A percentile compares a stretch with the other conserved stretches of the same genome.
phyloP scores from a whole-genome alignment of 2,888 invertebrate genomes.

The Lasioglossum vierecki region DNA sequence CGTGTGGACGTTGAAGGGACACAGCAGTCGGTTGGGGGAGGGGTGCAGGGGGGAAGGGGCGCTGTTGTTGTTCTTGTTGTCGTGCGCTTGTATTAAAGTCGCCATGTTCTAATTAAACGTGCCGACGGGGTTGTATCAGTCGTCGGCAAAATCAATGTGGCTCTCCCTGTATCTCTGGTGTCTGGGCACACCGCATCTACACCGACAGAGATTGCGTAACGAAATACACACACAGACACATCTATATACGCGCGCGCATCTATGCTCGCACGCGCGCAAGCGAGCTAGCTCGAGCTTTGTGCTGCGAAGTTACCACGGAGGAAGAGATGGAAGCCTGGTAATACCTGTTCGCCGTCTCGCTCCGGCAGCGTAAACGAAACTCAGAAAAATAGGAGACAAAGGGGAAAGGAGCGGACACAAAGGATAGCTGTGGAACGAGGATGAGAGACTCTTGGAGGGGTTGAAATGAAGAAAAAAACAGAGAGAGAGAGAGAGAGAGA shows the following conservation, averaged over 20 bases:
- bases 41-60: constrained; percentile 60
- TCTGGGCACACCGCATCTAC: constrained; percentile 37
- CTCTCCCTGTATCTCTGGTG: constrained; percentile 43
- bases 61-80: constrained; percentile 83
- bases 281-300: not conserved
- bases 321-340: constrained; percentile 10
- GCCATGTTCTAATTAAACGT: constrained; percentile 83
- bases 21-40: constrained; percentile 24
- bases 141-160: constrained; percentile 82
- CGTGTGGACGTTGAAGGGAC: constrained; percentile 20
- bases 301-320: not conserved
- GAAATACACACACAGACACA: not conserved
- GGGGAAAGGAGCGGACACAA: constrained; percentile 42
- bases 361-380: constrained; percentile 47
- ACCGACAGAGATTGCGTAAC: constrained; percentile 13
- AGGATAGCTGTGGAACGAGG: constrained; percentile 31
- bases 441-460: constrained; percentile 11
- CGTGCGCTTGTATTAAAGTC: constrained; percentile 83
- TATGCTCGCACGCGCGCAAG: not conserved
- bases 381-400: constrained; percentile 40
- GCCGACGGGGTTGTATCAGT: constrained; percentile 83
- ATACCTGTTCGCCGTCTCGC: constrained; percentile 7
- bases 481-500: constrained; percentile 12
- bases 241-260: not conserved
- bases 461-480: constrained; percentile 12